Percentiles rank a stretch among this genome's conserved stretches.
phyloP scores from a whole-genome alignment of 2,888 invertebrate genomes.

The Caenorhabditis drosophilae region DNA sequence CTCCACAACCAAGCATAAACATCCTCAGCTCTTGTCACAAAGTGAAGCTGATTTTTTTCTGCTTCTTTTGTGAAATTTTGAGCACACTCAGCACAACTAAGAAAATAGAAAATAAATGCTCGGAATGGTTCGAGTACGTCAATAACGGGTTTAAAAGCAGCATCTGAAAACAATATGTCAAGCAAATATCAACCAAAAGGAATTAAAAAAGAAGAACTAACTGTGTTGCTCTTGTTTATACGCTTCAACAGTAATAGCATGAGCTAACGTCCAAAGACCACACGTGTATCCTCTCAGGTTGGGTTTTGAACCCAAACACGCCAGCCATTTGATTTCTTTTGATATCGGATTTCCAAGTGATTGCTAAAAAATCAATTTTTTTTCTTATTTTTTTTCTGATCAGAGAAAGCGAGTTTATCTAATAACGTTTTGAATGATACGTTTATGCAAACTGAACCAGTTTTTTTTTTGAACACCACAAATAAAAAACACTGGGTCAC shows the following conservation, averaged over 20 bases:
- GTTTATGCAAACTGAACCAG: not conserved
- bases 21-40: constrained; percentile 73
- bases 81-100: constrained; percentile 89
- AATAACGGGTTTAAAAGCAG: constrained; percentile 71
- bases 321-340: constrained; percentile 75
- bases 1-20: constrained; percentile 89
- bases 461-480: not conserved
- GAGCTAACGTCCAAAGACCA: constrained; percentile 91
- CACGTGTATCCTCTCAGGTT: constrained; percentile 83
- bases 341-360: constrained; percentile 66
- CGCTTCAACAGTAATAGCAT: constrained; percentile 84
- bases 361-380: constrained; percentile 35
- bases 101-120: constrained; percentile 87
- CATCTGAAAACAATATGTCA: constrained; percentile 49
- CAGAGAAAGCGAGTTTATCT: not conserved
- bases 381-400: not conserved
- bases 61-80: constrained; percentile 89
- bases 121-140: constrained; percentile 83
- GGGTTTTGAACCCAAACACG: constrained; percentile 82
- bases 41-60: constrained; percentile 54
- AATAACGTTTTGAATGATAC: not conserved
- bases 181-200: not conserved
- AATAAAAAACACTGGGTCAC: not conserved
- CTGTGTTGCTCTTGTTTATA: constrained; percentile 69
- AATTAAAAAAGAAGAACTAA: constrained; percentile 28